Base-by-base conservation (phyloP, 2,888 invertebrate genomes). In the Clunio marinus region DNA sequence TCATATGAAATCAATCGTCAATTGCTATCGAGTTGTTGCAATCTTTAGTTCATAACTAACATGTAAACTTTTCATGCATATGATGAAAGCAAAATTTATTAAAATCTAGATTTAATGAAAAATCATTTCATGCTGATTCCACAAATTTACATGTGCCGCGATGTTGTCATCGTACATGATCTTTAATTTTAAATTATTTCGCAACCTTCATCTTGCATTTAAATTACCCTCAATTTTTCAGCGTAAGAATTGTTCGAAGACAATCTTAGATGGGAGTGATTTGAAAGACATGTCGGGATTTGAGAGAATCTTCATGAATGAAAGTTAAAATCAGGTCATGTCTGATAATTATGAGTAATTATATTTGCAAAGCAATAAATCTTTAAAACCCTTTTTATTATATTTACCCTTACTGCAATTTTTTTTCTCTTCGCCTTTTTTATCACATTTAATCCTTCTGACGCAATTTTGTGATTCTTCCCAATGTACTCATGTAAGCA, bases 351-450 rank as follows among this genome's bases (percentile, higher is more conserved):
- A 66, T 66, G 66, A 66, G 46, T 66, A 66, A 66, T 66, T 66
- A 66, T 66, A 66, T 66, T 66, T 66, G 66, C 66, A 32, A 25
- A 66, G 66, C 66, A 66, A 66, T 66, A 66, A 66, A 66, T 66
- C 46, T 66, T 35, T 55, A 55, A 28, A 66, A 66, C 66, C 66
- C 66, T 66, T 62, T 45, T 59, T 55, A 28, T 10, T 51, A 24
- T 57, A 27, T 57, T 55, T n/a, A n/a, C n/a, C n/a, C n/a, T n/a
- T n/a, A n/a, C n/a, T n/a, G n/a, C n/a, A n/a, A n/a, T n/a, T n/a
- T n/a, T n/a, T n/a, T n/a, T n/a, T n/a, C n/a, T n/a, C n/a, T n/a
- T n/a, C n/a, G n/a, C n/a, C n/a, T n/a, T n/a, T n/a, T n/a, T n/a
- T n/a, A n/a, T n/a, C n/a, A n/a, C n/a, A n/a, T n/a, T n/a, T n/a